Base-by-base conservation (phyloP, 2,113 vertebrate genomes). In the Lagopus muta region DNA sequence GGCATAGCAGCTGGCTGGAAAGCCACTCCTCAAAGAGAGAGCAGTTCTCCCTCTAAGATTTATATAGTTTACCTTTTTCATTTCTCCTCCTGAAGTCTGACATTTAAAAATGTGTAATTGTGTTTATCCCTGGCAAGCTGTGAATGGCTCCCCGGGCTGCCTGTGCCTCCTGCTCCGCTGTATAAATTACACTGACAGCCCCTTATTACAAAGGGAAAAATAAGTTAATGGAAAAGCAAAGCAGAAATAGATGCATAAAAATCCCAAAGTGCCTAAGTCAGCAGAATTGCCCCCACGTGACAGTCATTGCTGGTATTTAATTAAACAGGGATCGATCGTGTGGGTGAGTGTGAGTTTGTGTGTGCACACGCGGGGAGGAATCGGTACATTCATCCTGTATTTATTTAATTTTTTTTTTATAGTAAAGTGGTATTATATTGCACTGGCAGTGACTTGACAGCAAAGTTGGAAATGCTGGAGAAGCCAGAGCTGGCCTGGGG, bases 121-220 rank as follows among this genome's bases (percentile, higher is more conserved):
- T 95, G 93, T 95, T 96, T 96, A 97, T 97, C 95, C 96, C 94
- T 94, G 89, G 93, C 89, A 97, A 95, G 95, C 96, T 86, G 94
- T 83, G 93, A 97, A 94, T 91, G 95, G 94, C 89, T 95, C 94
- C 92, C 95, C 27, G 77, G 90, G 93, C 94, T 96, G 93, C 93
- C 93, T 65, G 28, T 84, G 75, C 95, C 96, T 95, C 92, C 93
- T 71, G 94, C 84, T 27, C 89, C 22, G 43, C 94, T 93, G 81
- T 86, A 96, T 95, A 92, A 97, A 96, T 97, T 96, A 95, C 87
- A 91, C 86, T 97, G 95, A 95, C 96, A 97, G 94, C 93, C 84
- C 93, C 94, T 96, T 96, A 96, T 95, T 96, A 97, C 95, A 97
- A 96, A 97, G 91, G 95, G 92, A 94, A 97, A 96, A 97, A 96